Evolutionary conservation across 1,140 invertebrate species (phyloP).

Genomic region (Whitmania pigra): DNA sequence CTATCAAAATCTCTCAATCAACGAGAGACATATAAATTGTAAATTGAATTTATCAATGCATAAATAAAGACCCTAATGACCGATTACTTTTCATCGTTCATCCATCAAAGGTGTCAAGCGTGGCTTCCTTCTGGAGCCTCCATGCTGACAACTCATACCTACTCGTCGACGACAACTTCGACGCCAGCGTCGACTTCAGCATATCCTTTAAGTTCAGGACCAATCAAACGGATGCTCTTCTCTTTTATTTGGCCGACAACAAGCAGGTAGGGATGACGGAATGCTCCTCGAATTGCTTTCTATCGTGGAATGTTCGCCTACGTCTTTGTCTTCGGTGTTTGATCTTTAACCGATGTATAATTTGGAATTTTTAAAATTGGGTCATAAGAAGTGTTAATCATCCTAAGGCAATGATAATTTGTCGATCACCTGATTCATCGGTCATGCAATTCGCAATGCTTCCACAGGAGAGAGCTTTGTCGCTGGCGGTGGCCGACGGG

Average conservation of each 20-base stretch:
- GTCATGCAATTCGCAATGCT: conserved; percentile 9
- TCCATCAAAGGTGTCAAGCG: conserved; percentile 39
- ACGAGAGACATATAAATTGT: neutral
- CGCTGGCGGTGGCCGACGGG: conserved; percentile 57
- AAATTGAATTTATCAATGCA: neutral
- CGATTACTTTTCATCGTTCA: neutral
- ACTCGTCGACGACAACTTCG: conserved; percentile 32
- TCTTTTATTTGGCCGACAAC: conserved; percentile 60
- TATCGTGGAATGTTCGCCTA: too few relatives aligned
- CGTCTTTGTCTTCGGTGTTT: too few relatives aligned
- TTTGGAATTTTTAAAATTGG: neutral
- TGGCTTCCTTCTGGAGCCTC: conserved; percentile 39
- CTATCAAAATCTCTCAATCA: neutral
- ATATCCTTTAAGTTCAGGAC: conserved; percentile 83
- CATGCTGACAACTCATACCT: conserved; percentile 26
- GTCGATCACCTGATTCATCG: neutral
- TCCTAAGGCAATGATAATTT: neutral
- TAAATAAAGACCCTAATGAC: neutral
- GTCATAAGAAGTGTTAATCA: neutral
- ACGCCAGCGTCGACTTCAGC: conserved; percentile 43
- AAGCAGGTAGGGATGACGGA: conserved; percentile 21
- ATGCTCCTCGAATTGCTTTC: too few relatives aligned
- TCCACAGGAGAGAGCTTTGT: conserved; percentile 50
- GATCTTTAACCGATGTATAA: neutral
- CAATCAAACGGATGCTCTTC: conserved; percentile 56